These are phyloP conservation scores for Myotis yumanensis DNA, from an alignment of 2,113 vertebrate genomes.

Conservation along the genomic window DNA sequence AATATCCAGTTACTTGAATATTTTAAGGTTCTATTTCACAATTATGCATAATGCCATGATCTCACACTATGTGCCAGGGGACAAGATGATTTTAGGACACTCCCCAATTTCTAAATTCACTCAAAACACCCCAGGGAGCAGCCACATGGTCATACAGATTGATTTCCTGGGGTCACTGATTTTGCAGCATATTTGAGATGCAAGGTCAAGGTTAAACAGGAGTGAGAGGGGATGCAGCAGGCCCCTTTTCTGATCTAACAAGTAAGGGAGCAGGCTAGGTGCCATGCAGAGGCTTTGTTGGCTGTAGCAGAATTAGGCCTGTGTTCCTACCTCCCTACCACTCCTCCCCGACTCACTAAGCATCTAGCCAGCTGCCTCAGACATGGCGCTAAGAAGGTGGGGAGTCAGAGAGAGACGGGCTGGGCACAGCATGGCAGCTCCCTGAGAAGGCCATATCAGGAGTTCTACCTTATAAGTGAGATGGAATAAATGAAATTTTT, in stretches of 20 bases:
- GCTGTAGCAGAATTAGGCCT: neutral
- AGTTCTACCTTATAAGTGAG: conserved; percentile 9
- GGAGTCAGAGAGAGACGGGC: neutral
- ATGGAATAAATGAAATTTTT: conserved; percentile 50
- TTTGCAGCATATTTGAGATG: neutral
- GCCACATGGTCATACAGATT: neutral
- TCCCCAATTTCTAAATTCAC: neutral
- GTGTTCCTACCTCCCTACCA: neutral
- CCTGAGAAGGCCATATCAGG: neutral
- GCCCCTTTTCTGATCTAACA: neutral
- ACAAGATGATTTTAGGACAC: neutral
- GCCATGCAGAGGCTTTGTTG: neutral
- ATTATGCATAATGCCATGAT: neutral
- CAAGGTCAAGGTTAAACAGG: neutral
- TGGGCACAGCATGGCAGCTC: neutral
- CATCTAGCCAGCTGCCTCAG: neutral
- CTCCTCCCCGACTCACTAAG: neutral
- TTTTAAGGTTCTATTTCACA: neutral
- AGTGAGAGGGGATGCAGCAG: accelerated
- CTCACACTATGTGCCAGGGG: neutral
- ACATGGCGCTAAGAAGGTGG: neutral
- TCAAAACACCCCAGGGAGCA: neutral
- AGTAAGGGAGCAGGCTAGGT: neutral
- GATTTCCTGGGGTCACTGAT: neutral
- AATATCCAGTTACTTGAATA: conserved; percentile 7